Evolutionary conservation across 2,113 vertebrate species (phyloP).

Genomic region (Nettapus auritus): DNA sequence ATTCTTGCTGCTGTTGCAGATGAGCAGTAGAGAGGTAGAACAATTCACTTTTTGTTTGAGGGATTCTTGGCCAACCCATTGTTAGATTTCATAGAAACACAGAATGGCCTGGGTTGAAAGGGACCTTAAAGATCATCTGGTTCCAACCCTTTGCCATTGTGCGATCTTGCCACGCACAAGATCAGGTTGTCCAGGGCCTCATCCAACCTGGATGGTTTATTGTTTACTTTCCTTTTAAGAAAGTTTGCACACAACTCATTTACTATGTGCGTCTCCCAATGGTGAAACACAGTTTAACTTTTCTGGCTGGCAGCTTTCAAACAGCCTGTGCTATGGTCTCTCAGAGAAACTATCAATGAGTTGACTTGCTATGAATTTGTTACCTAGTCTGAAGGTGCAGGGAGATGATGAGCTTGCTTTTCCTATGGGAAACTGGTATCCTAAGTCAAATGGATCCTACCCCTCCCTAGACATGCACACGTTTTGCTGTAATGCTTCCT

Average conservation of each 20-base stretch:
- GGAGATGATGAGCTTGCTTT: not conserved
- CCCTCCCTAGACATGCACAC: not conserved
- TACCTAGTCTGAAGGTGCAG: conserved; percentile 9
- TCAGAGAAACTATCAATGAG: not conserved
- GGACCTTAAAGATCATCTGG: too few relatives aligned
- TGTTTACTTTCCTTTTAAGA: too few relatives aligned
- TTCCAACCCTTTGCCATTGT: too few relatives aligned
- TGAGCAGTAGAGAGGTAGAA: not conserved
- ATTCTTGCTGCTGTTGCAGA: not conserved
- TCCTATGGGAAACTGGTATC: not conserved
- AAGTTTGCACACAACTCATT: not conserved
- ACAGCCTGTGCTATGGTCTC: not conserved
- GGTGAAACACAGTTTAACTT: not conserved
- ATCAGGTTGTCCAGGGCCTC: too few relatives aligned
- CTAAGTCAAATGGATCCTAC: not conserved
- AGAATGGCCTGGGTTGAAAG: too few relatives aligned
- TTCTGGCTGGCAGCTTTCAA: not conserved
- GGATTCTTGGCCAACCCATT: not conserved
- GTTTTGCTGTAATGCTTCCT: not conserved
- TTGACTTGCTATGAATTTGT: conserved; percentile 1
- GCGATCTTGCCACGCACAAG: too few relatives aligned
- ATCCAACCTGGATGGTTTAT: too few relatives aligned
- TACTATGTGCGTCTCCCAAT: not conserved
- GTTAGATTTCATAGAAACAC: not conserved
- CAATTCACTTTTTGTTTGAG: not conserved